phyloP scores from a whole-genome alignment of 2,797 vertebrate genomes.

The Pteronotus mesoamericanus region DNA sequence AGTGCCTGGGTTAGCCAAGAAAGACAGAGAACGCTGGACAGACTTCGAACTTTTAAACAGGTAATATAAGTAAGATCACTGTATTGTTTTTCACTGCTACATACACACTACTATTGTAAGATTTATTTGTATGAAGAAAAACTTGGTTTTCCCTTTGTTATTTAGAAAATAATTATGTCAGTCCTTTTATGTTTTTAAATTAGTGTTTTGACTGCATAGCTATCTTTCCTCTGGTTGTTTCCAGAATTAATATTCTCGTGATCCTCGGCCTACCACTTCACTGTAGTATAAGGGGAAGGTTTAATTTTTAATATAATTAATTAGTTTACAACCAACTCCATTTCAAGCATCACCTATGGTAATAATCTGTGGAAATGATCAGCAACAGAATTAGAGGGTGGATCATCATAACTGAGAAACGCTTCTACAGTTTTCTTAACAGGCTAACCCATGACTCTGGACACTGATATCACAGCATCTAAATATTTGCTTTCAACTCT shows the following conservation, averaged over 20 bases:
- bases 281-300: neutral
- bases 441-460: neutral
- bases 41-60: constrained; percentile 96
- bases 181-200: neutral
- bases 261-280: neutral
- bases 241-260: neutral
- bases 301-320: neutral
- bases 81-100: constrained; percentile 1
- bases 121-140: constrained; percentile 13
- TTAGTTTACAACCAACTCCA: neutral
- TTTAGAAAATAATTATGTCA: neutral
- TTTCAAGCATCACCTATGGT: neutral
- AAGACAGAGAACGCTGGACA: constrained; percentile 93
- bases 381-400: neutral
- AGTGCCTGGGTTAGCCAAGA: constrained; percentile 92
- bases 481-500: neutral
- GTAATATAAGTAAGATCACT: constrained; percentile 75
- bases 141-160: neutral
- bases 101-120: neutral
- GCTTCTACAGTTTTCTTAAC: neutral
- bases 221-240: neutral
- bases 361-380: neutral
- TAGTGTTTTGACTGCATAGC: neutral
- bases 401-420: neutral
- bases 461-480: neutral